These are phyloP conservation scores for Drosophila sordidapex DNA, from an alignment of 2,888 invertebrate genomes.

Conservation along the genomic window DNA sequence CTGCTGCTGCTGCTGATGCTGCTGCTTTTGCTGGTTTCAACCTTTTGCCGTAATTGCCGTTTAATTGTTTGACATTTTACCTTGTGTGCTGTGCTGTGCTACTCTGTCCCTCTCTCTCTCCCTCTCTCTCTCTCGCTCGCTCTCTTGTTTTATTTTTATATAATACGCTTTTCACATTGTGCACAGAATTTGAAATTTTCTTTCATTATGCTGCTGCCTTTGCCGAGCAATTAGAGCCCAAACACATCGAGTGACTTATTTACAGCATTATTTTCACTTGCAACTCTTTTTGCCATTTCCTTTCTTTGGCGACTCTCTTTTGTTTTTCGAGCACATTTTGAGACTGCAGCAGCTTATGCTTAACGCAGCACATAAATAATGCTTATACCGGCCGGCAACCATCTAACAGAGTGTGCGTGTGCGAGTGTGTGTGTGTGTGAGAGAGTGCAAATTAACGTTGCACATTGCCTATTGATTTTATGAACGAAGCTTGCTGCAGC, in stretches of 20 bases:
- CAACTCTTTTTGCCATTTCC: conserved; percentile 1
- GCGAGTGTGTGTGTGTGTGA: background rate
- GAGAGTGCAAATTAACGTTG: conserved; percentile 21
- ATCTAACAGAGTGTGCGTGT: background rate
- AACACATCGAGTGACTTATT: conserved; percentile 53
- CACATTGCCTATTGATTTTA: conserved; percentile 72
- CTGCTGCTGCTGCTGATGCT: background rate
- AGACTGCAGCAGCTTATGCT: conserved; percentile 24
- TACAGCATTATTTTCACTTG: conserved; percentile 46
- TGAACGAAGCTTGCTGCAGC: conserved; percentile 61
- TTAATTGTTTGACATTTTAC: conserved; percentile 77
- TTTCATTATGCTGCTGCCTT: conserved; percentile 24
- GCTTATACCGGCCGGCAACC: conserved; percentile 65
- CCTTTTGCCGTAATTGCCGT: conserved; percentile 74
- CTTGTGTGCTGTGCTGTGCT: conserved; percentile 11
- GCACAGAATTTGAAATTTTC: conserved; percentile 55
- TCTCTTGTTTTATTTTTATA: conserved; percentile 31
- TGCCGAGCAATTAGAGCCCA: conserved; percentile 47
- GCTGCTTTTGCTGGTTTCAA: conserved; percentile 35
- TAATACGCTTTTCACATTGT: conserved; percentile 21
- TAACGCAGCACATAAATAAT: conserved; percentile 44
- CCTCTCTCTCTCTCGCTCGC: background rate
- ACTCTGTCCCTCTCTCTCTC: background rate
- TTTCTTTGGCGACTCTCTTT: conserved; percentile 1
- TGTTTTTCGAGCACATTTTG: conserved; percentile 19